phyloP scores from a whole-genome alignment of 2,888 invertebrate genomes.

The Euplexia lucipara region DNA sequence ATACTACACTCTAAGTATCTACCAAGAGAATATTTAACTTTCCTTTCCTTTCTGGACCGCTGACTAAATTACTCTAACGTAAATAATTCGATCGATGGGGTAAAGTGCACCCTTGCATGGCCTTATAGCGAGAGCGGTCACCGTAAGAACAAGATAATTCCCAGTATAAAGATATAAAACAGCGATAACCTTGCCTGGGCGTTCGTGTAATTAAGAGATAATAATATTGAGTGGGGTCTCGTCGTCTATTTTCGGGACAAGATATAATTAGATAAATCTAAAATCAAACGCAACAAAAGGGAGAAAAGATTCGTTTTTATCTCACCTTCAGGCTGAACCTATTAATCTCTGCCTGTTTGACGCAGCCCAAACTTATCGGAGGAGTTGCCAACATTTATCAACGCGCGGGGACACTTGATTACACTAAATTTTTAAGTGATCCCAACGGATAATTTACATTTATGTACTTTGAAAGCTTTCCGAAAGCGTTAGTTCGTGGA shows the following conservation, averaged over 20 bases:
- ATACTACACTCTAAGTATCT: conserved; percentile 46
- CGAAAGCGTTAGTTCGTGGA: neutral
- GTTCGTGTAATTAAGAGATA: conserved; percentile 46
- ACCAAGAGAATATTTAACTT: conserved; percentile 49
- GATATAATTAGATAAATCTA: conserved; percentile 44
- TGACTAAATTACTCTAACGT: conserved; percentile 50
- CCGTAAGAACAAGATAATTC: conserved; percentile 51
- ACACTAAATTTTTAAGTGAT: conserved; percentile 49
- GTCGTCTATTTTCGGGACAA: conserved; percentile 28
- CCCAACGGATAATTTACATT: conserved; percentile 24
- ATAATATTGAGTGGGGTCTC: conserved; percentile 31
- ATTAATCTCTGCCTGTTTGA: conserved; percentile 59
- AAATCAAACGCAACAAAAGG: conserved; percentile 38
- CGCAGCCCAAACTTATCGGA: conserved; percentile 49
- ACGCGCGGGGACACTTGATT: conserved; percentile 41
- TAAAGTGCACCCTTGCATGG: conserved; percentile 54
- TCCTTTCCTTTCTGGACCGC: conserved; percentile 23
- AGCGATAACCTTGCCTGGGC: conserved; percentile 16
- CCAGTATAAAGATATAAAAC: conserved; percentile 30
- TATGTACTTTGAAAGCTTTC: conserved; percentile 16
- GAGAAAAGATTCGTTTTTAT: conserved; percentile 47
- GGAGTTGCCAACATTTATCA: conserved; percentile 54
- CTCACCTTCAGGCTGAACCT: conserved; percentile 48
- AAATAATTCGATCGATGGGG: conserved; percentile 56
- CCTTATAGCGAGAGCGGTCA: conserved; percentile 39